Base-by-base conservation (phyloP, 2,888 invertebrate species). In the Eupithecia centaureata region DNA sequence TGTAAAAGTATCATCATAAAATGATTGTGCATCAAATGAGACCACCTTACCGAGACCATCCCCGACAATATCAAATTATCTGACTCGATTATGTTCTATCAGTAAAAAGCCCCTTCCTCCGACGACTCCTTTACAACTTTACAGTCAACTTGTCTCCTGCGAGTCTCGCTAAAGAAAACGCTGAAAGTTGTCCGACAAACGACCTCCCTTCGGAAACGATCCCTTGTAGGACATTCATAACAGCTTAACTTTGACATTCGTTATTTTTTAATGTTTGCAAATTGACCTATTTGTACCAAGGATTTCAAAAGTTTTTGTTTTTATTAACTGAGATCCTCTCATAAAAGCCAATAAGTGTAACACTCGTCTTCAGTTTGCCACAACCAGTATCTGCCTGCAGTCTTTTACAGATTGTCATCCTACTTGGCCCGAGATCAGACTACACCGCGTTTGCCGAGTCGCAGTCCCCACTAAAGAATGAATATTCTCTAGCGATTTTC, bases 61-160 rank as follows among this genome's bases (percentile, higher is more conserved):
- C 51, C 60, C 0, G 54, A 51, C 62, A 68, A 62, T 65, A 69
- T 69, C 65, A 60, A 69, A 65, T 69, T 69, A 63, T 64, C 63
- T 60, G 47, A 66, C 63, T 66, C 66, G 61, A 70, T 66, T 66
- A 66, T 67, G 57, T 61, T 47, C 54, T 33, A 68, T 70, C 63
- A 66, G 35, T 56, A 32, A 27, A 47, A 22, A 18, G 28, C 56
- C n/a, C 15, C 5, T 10, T 5, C 5, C 56, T 18, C n/a, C 32
- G 30, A 30, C 32, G 28, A 64, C 22, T 63, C 63, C 63, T 69
- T 65, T 65, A 22, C 22, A 47, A 47, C 18, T 47, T 47, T 47
- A 65, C 63, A 56, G 54, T 42, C 38, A 66, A 66, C 56, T 66
- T 69, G 22, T 7, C 62, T 35, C 57, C 65, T 66, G 63, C 38